Evolutionary conservation across 2,888 invertebrate species (phyloP), one percentile per base, ranked within the genome.

Genomic region (Acronicta psi): DNA sequence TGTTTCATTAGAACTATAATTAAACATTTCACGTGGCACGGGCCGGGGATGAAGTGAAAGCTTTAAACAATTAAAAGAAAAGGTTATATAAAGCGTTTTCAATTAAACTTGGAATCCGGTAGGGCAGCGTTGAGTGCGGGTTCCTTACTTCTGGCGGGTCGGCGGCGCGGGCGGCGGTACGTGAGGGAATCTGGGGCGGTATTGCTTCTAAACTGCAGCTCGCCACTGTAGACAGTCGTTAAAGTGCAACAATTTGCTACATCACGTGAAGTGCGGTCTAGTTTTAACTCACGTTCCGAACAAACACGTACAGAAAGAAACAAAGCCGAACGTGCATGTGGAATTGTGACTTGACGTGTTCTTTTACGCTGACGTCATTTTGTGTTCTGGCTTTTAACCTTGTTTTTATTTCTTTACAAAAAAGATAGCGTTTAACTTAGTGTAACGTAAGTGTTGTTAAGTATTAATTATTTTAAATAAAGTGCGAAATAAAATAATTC

Each of bases 81-180:
- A 85, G 82, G 84, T 83, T 86, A 77, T 85, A 81, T 84, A 88
- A 81, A 90, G 85, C 86, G 88, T 92, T 92, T 92, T 88, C 92
- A 93, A 93, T 93, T 93, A 92, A 90, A 87, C 80, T 82, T 82
- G 89, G 90, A 90, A 92, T 92, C 85, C 85, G 77, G 80, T 73
- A 82, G 83, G 82, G 83, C 80, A 83, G 81, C 77, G 80, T 76
- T 78, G 75, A 79, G 82, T 82, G 83, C 76, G 84, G 81, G 85
- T 77, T 81, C 73, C 82, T 84, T 85, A 83, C 82, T 81, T 83
- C 83, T 80, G 72, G 80, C 59, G 72, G 68, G 65, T 41, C 38
- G 55, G 60, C 41, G 46, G 68, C 61, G 61, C 50, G 65, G 60
- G 55, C 52, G 29, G 57, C 59, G 77, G 73, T 80, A 86, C 88